phyloP scores from a whole-genome alignment of 1,140 invertebrate species.

The Penaeus vannamei region DNA sequence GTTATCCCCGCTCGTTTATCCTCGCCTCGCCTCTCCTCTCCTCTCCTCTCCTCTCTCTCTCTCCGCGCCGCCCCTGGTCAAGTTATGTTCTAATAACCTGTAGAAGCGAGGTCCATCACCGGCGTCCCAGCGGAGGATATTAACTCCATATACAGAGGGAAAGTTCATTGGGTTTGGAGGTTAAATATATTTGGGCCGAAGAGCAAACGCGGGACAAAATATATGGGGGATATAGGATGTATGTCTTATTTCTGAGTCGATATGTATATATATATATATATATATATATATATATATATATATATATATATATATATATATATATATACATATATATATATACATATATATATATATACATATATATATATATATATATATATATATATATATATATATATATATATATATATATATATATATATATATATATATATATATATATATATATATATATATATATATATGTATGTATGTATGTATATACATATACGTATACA shows the following conservation, averaged over 20 bases:
- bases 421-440: constrained; percentile 37
- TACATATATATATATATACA: constrained; percentile 41
- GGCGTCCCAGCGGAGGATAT: too few relatives aligned
- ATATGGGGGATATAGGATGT: background rate
- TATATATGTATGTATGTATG: background rate
- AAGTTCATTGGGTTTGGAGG: too few relatives aligned
- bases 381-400: constrained; percentile 26
- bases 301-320: constrained; percentile 50
- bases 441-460: constrained; percentile 22
- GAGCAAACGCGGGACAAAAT: too few relatives aligned
- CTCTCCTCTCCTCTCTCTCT: too few relatives aligned
- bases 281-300: constrained; percentile 48
- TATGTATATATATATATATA: constrained; percentile 21
- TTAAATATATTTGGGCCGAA: too few relatives aligned
- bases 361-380: constrained; percentile 29
- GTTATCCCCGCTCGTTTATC: too few relatives aligned
- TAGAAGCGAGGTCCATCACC: too few relatives aligned
- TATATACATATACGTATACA: background rate
- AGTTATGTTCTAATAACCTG: too few relatives aligned
- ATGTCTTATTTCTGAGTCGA: background rate
- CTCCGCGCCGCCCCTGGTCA: too few relatives aligned
- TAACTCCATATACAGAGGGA: too few relatives aligned
- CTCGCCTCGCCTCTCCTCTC: too few relatives aligned
- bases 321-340: constrained; percentile 28
- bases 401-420: constrained; percentile 41